Evolutionary conservation across 2,888 invertebrate species (phyloP), one percentile per base, ranked within the genome.

Genomic region (Sesia bembeciformis): DNA sequence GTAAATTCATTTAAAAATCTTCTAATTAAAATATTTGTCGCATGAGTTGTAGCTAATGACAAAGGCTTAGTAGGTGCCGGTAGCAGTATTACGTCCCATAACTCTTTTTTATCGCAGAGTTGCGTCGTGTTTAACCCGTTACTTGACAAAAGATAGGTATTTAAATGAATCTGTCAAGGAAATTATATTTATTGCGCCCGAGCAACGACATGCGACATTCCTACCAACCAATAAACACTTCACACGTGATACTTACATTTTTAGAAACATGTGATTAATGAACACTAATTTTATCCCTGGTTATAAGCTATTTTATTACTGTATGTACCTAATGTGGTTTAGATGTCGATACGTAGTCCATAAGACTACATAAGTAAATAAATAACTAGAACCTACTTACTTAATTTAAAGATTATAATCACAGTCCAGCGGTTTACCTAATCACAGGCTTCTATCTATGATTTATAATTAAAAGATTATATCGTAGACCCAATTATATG

Each of bases 111-210:
- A 86, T 87, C 75, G 78, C 74, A 66, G 63, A 67, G 65, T 66
- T 65, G 68, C 70, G 76, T 72, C 80, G 73, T 78, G 77, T 78
- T 82, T 81, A 89, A 88, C 89, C 88, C 89, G 84, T 87, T 85
- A 84, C 84, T 85, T 86, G 89, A 88, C 89, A 89, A 89, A 89
- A 89, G 89, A 86, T 85, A 89, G 89, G 86, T 85, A 89, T 89
- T 89, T 88, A 88, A 89, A 89, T 89, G 74, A 87, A 89, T 80
- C 87, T 89, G 89, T 88, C 89, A 72, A 62, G 73, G 72, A 73
- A 75, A 71, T 77, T 64, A 87, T 87, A 88, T 89, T 88, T 86
- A 88, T 81, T 84, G 87, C 81, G 39, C 6, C 7, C 39, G 23
- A 5, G 50, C 46, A 40, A 50, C 50, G 50, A 50, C 38, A 50